Percentiles rank a stretch among this genome's conserved stretches.
Evolutionary conservation across 2,113 vertebrate species (phyloP).

Genomic region (Phocoena sinus): DNA sequence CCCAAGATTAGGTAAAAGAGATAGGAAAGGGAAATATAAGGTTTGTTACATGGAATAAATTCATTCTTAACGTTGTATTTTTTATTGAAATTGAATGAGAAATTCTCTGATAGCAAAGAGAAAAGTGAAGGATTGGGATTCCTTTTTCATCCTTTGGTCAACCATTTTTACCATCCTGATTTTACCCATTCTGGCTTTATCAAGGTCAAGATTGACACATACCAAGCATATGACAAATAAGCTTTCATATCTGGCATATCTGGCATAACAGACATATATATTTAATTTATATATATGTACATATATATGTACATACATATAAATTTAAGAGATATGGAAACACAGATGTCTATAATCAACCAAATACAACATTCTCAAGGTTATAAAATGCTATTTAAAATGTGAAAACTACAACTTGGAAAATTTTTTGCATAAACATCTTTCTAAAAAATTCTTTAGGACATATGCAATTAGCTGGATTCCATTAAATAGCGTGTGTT

Average conservation of each 20-base stretch:
- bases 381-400: constrained; percentile 19
- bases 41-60: not conserved
- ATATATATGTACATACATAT: not conserved
- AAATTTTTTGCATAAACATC: not conserved
- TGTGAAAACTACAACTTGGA: not conserved
- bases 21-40: not conserved
- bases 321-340: not conserved
- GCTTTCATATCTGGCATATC: not conserved
- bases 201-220: not conserved
- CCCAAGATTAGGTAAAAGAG: not conserved
- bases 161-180: not conserved
- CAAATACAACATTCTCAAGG: not conserved
- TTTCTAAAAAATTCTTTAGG: not conserved
- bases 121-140: not conserved
- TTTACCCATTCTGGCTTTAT: not conserved
- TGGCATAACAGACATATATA: not conserved
- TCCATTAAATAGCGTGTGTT: not conserved
- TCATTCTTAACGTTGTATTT: not conserved
- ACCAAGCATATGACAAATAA: not conserved
- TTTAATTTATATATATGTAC: not conserved
- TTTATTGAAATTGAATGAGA: not conserved
- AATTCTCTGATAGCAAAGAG: not conserved
- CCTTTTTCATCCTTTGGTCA: not conserved
- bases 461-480: not conserved
- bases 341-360: not conserved